Conservation (phyloP, 2,113 vertebrate genomes). For the rabbit (Oryctolagus cuniculus) region mOryCun1.1 NC_091440.1:109599501-109600000, state of each 20-base stretch:
- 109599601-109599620: slow-evolving; percentile 8
- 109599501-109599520: slow-evolving; percentile 55
- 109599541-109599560: slow-evolving; percentile 14
- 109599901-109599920: not conserved
- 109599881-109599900: not conserved
- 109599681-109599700: not conserved
- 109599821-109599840: not conserved
- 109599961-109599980: not conserved
- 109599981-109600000: accelerated
- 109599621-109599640: not conserved
- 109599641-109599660: not conserved
- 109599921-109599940: not conserved
- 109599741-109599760: not conserved
- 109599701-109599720: not conserved
- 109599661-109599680: slow-evolving; percentile 10
- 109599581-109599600: slow-evolving; percentile 3
- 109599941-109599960: not conserved
- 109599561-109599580: slow-evolving; percentile 13
- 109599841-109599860: not conserved
- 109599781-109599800: slow-evolving; percentile 1
- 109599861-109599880: not conserved
- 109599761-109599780: not conserved
- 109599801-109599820: not conserved
- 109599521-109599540: slow-evolving; percentile 57
- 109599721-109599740: slow-evolving; percentile 4